Conservation (phyloP, 2,888 invertebrate species). For the Mimachlamys varia region DNA sequence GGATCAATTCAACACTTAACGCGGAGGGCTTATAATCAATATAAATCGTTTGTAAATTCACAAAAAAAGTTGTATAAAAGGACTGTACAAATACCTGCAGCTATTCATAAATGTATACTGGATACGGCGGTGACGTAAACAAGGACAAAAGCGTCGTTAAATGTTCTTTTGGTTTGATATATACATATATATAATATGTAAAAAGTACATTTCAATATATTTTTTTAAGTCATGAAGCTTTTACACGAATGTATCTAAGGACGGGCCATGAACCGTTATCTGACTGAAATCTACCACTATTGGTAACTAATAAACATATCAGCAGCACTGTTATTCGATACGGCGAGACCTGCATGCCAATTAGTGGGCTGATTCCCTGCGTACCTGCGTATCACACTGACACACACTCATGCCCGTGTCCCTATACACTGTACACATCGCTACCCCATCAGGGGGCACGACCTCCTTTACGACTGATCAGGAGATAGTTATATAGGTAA, state of each 20-base stretch:
- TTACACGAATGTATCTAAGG: not conserved
- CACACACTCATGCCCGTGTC: not conserved
- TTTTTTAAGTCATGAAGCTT: not conserved
- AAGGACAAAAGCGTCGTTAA: no score
- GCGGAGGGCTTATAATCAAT: no score
- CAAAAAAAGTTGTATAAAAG: no score
- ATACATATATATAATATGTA: not conserved
- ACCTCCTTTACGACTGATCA: not conserved
- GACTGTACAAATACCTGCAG: no score
- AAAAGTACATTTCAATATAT: not conserved
- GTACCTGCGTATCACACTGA: not conserved
- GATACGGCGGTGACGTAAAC: no score
- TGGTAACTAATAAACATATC: conserved; percentile 18
- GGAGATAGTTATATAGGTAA: not conserved
- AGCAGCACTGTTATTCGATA: not conserved
- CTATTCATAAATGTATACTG: no score
- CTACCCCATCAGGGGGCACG: not conserved
- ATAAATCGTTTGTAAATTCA: no score
- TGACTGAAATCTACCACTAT: not conserved
- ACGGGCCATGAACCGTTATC: not conserved
- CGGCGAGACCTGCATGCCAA: conserved; percentile 10
- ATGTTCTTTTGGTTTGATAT: no score
- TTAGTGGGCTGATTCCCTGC: not conserved
- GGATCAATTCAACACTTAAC: no score
- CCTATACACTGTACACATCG: not conserved